Evolutionary conservation across 2,888 invertebrate genomes (phyloP), one percentile per base, ranked within the genome.

Genomic region (Zaprionus obscuricornis): DNA sequence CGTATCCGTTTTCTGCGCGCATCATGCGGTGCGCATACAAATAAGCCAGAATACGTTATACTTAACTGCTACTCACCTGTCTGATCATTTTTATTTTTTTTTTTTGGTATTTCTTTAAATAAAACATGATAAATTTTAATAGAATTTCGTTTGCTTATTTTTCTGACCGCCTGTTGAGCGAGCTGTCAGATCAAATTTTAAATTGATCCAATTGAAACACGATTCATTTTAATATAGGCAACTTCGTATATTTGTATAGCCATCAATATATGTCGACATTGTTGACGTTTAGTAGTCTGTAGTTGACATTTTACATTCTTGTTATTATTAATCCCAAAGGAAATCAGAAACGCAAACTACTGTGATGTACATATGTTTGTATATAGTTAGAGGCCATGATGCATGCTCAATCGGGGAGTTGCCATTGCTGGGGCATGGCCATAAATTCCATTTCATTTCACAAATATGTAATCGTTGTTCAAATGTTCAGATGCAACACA

Each of bases 401-500:
- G 62, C 54, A 60, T 31, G 18, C 8, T 24, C 36, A 27, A 29
- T n/a, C 27, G 26, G 40, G 43, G 40, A 62, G 26, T 33, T 37
- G 42, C 40, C 46, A 24, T 13, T 42, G 64, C 45, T 26, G 40
- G 5, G 47, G 37, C 68, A 72, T 68, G 72, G 69, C 59, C 65
- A 68, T 50, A 72, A 78, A 75, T 78, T 81, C 81, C 70, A 70
- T 76, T 83, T 71, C 76, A 85, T 76, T 79, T 78, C 66, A 70
- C 83, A 87, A 87, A 85, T 85, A 76, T 76, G 72, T 76, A 81
- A 85, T 86, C 74, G 74, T 69, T 79, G 75, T 55, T 49, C 63
- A 65, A 69, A 33, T 49, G 47, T 57, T 40, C 60, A 68, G 64
- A 66, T 40, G 62, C 52, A 57, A 45, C 33, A 54, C 66, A 60